Percentiles rank a stretch among this genome's conserved stretches.
These are phyloP conservation scores for Sussaba pulchella DNA, from an alignment of 2,888 invertebrate genomes.

Conservation along the genomic window DNA sequence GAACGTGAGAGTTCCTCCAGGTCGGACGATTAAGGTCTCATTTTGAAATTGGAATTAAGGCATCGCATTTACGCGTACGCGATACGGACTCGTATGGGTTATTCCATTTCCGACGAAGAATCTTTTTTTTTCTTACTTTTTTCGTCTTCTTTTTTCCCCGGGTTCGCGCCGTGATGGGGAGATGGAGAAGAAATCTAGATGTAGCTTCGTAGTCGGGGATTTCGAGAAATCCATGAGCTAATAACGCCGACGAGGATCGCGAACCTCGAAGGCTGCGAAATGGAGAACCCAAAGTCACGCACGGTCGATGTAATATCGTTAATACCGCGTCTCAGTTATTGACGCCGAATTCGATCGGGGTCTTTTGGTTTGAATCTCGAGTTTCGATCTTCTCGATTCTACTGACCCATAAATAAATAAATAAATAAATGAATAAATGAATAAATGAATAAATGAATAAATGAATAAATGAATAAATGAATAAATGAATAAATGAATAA, in stretches of 20 bases:
- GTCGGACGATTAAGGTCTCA: conserved; percentile 53
- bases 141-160: not conserved
- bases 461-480: too few relatives aligned
- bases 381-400: too few relatives aligned
- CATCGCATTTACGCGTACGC: conserved; percentile 7
- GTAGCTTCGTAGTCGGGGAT: conserved; percentile 27
- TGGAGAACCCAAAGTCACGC: conserved; percentile 30
- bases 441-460: too few relatives aligned
- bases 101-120: conserved; percentile 32
- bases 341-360: not conserved
- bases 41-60: conserved; percentile 59
- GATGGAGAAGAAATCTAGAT: conserved; percentile 33
- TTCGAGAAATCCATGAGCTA: conserved; percentile 54
- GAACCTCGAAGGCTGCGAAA: not conserved
- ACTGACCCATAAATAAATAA: too few relatives aligned
- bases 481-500: too few relatives aligned
- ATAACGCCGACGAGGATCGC: conserved; percentile 44
- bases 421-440: too few relatives aligned
- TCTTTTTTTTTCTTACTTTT: conserved; percentile 31
- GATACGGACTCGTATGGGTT: not conserved
- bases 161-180: conserved; percentile 9
- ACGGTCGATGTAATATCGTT: conserved; percentile 17
- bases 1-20: conserved; percentile 62
- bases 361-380: not conserved
- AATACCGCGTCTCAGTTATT: not conserved